A percentile compares a stretch with the other conserved stretches of the same genome.
phyloP scores from a whole-genome alignment of 1,140 invertebrate genomes.

The Agrypnia vestita region DNA sequence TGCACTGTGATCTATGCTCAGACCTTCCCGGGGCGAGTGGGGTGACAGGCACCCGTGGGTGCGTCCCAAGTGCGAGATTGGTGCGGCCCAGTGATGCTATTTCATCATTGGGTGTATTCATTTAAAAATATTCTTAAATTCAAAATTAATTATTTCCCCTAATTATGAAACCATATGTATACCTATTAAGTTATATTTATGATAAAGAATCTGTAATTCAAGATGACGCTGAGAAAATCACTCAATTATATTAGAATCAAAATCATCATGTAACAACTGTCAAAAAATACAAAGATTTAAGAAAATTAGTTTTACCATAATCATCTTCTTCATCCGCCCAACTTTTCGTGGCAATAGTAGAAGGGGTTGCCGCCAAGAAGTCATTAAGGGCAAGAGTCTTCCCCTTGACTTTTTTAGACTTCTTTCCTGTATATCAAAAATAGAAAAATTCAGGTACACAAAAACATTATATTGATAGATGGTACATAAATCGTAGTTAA shows the following conservation, averaged over 20 bases:
- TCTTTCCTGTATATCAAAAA: constrained; percentile 67
- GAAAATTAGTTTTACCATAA: constrained; percentile 67
- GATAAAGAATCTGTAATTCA: no score
- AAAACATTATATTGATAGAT: not conserved
- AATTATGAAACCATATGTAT: not conserved
- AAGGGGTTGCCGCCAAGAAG: constrained; percentile 69
- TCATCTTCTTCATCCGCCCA: constrained; percentile 71
- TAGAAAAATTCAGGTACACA: not conserved
- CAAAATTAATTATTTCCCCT: not conserved
- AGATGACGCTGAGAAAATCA: no score
- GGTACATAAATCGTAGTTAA: not conserved
- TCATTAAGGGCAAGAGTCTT: constrained; percentile 70
- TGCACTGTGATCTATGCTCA: constrained; percentile 69
- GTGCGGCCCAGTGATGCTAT: constrained; percentile 70
- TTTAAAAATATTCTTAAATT: not conserved
- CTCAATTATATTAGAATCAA: no score
- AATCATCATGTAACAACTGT: no score
- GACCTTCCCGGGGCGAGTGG: constrained; percentile 71
- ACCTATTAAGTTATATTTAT: no score
- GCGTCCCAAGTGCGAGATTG: constrained; percentile 73
- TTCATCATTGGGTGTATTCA: constrained; percentile 69
- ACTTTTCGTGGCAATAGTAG: constrained; percentile 66
- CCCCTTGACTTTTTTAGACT: constrained; percentile 73
- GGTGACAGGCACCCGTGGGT: constrained; percentile 69
- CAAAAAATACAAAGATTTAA: constrained; percentile 10